Base-by-base conservation (phyloP, 1,140 invertebrate species). In the Polypedilum pembai region DNA sequence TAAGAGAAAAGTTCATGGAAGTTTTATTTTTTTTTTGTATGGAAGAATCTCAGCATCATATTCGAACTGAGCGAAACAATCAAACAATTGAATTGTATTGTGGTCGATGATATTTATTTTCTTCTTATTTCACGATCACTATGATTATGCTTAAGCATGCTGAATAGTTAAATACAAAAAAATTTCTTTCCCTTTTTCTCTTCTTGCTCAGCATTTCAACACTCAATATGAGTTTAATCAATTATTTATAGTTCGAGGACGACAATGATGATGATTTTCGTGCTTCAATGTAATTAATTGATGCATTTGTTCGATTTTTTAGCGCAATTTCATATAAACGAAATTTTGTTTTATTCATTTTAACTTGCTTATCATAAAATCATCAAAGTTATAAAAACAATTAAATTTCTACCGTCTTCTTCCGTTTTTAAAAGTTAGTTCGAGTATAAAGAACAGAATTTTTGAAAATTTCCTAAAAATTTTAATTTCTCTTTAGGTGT, bases 31-130 rank as follows among this genome's bases (percentile, higher is more conserved):
- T 56, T 56, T 8, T 56, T 56, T 56, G 10, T 1, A 56, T 56
- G n/a, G n/a, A n/a, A n/a, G n/a, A n/a, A 56, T 56, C 10, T 56
- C n/a, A 15, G n/a, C n/a, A 56, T 56, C 10, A 56, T 15, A 56
- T 56, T 15, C 10, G n/a, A 56, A 56, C 7, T 45, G 41, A 7
- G 15, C n/a, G n/a, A 56, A 56, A 17, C 10, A 56, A 56, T 12
- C 45, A 17, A 56, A 56, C 45, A 56, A 56, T 56, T 17, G 45
- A 56, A 56, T 56, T 12, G 45, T 56, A 56, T 56, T 56, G 45
- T 56, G n/a, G 2, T 56, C 45, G 45, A 56, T 56, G 45, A 56
- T 56, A 56, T 56, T 56, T 56, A 56, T 56, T 56, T 56, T 56
- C 24, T 33, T 33, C 24, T 33, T 33, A 33, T 56, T 15, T 56